Conservation (phyloP, 2,888 invertebrate genomes). For the Drosophila mulleri region DNA sequence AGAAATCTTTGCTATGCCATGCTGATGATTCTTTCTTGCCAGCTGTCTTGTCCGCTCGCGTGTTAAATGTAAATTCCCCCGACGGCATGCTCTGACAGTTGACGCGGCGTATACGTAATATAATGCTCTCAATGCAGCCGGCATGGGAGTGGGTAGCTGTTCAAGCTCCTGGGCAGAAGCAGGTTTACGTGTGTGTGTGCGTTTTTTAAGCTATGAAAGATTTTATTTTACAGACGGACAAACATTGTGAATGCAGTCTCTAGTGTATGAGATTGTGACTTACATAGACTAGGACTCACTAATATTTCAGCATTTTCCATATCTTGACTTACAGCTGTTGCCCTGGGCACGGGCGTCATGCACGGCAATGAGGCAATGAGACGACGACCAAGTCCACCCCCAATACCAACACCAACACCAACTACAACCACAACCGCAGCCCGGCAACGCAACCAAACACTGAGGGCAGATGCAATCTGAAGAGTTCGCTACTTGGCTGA, state of each 20-base stretch:
- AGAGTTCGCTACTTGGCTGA: conserved; percentile 47
- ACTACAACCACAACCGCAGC: conserved; percentile 14
- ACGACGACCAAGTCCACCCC: conserved; percentile 10
- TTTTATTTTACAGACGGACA: conserved; percentile 43
- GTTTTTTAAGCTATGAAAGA: conserved; percentile 29
- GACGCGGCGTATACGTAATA: conserved; percentile 63
- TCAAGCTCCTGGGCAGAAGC: background rate
- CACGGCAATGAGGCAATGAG: conserved; percentile 66
- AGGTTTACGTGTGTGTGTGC: conserved; percentile 2
- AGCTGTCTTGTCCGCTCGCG: conserved; percentile 32
- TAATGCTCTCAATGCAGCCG: conserved; percentile 22
- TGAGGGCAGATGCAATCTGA: conserved; percentile 48
- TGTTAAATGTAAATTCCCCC: conserved; percentile 34
- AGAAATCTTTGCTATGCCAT: conserved; percentile 35
- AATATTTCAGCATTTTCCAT: conserved; percentile 33
- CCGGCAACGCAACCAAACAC: conserved; percentile 2
- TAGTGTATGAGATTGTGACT: conserved; percentile 22
- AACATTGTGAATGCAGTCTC: conserved; percentile 36
- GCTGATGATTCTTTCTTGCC: conserved; percentile 47
- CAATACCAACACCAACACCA: background rate
- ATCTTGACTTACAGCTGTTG: conserved; percentile 46
- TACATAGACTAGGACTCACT: conserved; percentile 28
- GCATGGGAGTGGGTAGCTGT: conserved; percentile 30
- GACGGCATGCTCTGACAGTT: conserved; percentile 20
- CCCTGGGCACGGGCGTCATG: conserved; percentile 39